phyloP scores from a whole-genome alignment of 2,888 invertebrate genomes.

The Epinotia ramella region DNA sequence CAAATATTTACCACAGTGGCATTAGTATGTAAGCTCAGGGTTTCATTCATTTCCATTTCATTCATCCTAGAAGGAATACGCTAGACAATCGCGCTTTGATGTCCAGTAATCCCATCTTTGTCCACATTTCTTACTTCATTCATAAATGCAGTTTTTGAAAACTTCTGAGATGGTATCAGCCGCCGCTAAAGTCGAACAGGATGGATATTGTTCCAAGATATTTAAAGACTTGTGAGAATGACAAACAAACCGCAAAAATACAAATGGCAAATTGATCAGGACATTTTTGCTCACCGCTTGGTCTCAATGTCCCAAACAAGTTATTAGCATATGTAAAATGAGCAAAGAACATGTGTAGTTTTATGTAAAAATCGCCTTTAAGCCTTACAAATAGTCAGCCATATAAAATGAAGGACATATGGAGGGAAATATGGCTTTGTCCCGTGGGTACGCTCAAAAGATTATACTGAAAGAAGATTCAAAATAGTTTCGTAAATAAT shows the following conservation, averaged over 20 bases:
- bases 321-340: not conserved
- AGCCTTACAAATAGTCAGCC: not conserved
- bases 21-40: constrained; percentile 57
- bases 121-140: constrained; percentile 57
- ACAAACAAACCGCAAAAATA: constrained; percentile 36
- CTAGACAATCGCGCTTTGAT: constrained; percentile 43
- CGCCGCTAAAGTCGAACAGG: constrained; percentile 24
- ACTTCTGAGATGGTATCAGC: constrained; percentile 38
- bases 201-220: constrained; percentile 26
- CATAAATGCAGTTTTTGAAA: constrained; percentile 49
- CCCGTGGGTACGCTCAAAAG: not conserved
- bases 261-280: constrained; percentile 31
- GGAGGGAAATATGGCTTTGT: not conserved
- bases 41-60: constrained; percentile 61
- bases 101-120: constrained; percentile 57
- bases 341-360: not conserved
- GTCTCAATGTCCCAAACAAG: constrained; percentile 7
- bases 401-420: not conserved
- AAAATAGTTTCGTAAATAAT: constrained; percentile 4
- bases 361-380: not conserved
- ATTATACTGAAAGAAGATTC: not conserved
- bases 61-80: constrained; percentile 35
- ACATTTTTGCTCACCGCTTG: constrained; percentile 18
- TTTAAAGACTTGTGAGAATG: constrained; percentile 33
- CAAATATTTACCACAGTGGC: constrained; percentile 76